These are phyloP conservation scores for Syngnathus typhle DNA, from an alignment of 2,113 vertebrate genomes.

Conservation along the genomic window DNA sequence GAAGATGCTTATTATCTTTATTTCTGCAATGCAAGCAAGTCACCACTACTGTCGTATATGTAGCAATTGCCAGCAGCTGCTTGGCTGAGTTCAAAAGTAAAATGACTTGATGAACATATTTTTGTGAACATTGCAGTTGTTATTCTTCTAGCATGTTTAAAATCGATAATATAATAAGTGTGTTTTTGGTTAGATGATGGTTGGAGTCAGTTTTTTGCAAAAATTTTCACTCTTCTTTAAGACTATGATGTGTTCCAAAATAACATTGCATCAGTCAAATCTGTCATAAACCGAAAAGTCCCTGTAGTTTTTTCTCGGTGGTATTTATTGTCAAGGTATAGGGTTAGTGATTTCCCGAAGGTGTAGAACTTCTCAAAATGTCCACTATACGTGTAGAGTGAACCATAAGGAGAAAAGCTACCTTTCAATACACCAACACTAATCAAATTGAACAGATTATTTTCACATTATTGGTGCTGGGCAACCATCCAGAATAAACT, in stretches of 20 bases:
- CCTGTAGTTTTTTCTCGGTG: not conserved
- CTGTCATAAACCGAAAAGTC: not conserved
- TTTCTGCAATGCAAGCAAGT: not conserved
- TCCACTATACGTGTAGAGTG: slow-evolving; percentile 9
- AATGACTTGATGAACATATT: not conserved
- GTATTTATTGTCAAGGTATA: not conserved
- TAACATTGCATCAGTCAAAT: not conserved
- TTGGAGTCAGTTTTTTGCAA: not conserved
- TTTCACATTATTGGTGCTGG: slow-evolving; percentile 53
- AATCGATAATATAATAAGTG: not conserved
- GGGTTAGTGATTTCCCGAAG: not conserved
- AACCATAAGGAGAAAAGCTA: slow-evolving; percentile 3
- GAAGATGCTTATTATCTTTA: slow-evolving; percentile 1
- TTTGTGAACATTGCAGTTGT: not conserved
- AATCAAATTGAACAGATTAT: slow-evolving; percentile 48
- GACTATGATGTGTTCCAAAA: too few species aligned
- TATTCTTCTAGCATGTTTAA: not conserved
- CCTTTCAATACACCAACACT: slow-evolving; percentile 23
- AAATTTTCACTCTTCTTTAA: not conserved
- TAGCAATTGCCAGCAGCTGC: not conserved
- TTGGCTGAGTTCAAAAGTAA: not conserved
- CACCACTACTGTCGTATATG: not conserved
- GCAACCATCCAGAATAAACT: slow-evolving; percentile 73
- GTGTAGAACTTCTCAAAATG: slow-evolving; percentile 21
- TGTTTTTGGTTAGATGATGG: not conserved